Percentiles rank a stretch among this genome's conserved stretches.
phyloP scores from a whole-genome alignment of 2,888 invertebrate species.

The Pammene fasciana region DNA sequence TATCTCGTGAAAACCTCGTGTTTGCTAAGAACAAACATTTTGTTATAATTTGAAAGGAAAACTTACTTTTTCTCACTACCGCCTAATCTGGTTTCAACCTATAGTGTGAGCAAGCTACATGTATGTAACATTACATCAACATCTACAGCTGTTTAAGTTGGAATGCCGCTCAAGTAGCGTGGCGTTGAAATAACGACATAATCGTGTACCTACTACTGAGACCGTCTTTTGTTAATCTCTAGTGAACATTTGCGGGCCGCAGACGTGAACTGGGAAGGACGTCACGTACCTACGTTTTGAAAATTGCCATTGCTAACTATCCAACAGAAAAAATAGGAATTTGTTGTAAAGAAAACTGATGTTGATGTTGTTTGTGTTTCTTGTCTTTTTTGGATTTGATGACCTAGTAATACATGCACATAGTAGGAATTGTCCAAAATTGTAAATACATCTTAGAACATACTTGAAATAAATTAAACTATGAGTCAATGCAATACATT shows the following conservation, averaged over 20 bases:
- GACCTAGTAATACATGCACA: too few relatives aligned
- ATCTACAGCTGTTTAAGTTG: background rate
- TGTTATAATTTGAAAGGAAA: too few relatives aligned
- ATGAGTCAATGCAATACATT: too few relatives aligned
- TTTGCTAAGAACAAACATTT: too few relatives aligned
- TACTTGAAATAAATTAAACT: too few relatives aligned
- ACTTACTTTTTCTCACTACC: too few relatives aligned
- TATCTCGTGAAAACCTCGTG: too few relatives aligned
- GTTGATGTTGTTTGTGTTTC: background rate
- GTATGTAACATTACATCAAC: too few relatives aligned
- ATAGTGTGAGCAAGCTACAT: too few relatives aligned
- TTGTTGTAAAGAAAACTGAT: background rate
- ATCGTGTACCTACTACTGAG: background rate
- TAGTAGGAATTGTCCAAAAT: too few relatives aligned
- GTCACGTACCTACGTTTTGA: constrained; percentile 15
- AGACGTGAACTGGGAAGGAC: background rate
- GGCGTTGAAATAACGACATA: background rate
- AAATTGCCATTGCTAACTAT: background rate
- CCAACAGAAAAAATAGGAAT: background rate
- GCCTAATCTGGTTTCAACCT: too few relatives aligned
- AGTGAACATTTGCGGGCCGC: background rate
- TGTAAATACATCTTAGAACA: too few relatives aligned
- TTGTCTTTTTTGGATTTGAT: background rate
- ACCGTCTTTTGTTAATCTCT: constrained; percentile 8
- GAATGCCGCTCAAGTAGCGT: background rate